Conservation (phyloP, 2,888 invertebrate species). For the Vanessa cardui region DNA sequence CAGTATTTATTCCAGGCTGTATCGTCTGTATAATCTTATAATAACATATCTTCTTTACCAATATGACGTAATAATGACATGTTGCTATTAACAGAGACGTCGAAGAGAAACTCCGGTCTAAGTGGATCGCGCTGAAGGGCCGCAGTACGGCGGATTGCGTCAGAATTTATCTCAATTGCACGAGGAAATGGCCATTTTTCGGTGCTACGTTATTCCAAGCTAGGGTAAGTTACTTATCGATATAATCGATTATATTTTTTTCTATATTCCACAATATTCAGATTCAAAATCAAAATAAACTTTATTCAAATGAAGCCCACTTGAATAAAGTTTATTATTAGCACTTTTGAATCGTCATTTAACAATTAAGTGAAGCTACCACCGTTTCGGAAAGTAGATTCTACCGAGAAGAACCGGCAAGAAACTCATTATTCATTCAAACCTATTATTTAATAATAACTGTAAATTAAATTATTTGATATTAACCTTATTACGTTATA, state of each 20-base stretch:
- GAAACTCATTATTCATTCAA: too few relatives aligned
- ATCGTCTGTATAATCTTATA: too few relatives aligned
- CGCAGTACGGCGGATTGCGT: constrained; percentile 95
- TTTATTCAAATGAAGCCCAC: too few relatives aligned
- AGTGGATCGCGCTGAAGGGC: constrained; percentile 95
- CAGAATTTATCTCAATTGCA: constrained; percentile 96
- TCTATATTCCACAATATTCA: not conserved
- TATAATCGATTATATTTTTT: not conserved
- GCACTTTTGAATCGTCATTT: too few relatives aligned
- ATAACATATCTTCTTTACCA: not conserved
- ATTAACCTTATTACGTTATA: not conserved
- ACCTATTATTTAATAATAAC: too few relatives aligned
- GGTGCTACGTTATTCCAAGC: constrained; percentile 96
- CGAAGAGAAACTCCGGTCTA: constrained; percentile 89
- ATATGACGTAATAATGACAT: too few relatives aligned
- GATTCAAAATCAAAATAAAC: too few relatives aligned
- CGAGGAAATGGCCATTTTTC: constrained; percentile 97
- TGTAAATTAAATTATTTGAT: not conserved
- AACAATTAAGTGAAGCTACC: too few relatives aligned
- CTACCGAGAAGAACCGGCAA: too few relatives aligned
- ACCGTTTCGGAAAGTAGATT: too few relatives aligned
- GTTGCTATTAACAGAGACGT: constrained; percentile 85
- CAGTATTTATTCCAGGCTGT: too few relatives aligned
- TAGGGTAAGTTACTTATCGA: constrained; percentile 80
- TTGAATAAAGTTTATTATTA: too few relatives aligned